phyloP scores from a whole-genome alignment of 2,888 invertebrate genomes.

The Brenthis hecate region DNA sequence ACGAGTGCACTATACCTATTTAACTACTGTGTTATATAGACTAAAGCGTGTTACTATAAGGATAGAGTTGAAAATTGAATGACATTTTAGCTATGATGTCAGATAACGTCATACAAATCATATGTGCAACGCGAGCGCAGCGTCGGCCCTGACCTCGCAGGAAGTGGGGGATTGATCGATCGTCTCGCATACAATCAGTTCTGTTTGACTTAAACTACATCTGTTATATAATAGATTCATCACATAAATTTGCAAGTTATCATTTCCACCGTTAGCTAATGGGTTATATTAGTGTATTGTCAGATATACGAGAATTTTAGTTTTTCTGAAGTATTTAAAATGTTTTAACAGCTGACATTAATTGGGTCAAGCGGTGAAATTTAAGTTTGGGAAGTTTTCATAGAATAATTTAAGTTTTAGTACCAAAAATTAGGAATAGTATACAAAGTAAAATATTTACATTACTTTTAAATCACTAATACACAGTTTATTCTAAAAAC shows the following conservation, averaged over 20 bases:
- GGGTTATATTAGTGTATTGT: no score
- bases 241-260: background rate
- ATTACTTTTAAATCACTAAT: no score
- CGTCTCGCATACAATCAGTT: slow-evolving; percentile 46
- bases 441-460: no score
- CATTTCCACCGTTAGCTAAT: no score
- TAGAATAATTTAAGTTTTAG: no score
- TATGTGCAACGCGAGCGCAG: slow-evolving; percentile 34
- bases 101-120: slow-evolving; percentile 28
- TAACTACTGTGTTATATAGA: background rate
- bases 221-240: slow-evolving; percentile 30
- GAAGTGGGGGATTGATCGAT: slow-evolving; percentile 47
- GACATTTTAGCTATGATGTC: slow-evolving; percentile 16
- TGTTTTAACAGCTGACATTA: no score
- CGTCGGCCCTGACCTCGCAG: slow-evolving; percentile 56
- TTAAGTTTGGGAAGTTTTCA: no score
- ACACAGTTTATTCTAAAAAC: slow-evolving; percentile 1
- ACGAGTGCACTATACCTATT: slow-evolving; percentile 1
- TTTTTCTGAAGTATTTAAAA: no score
- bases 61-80: slow-evolving; percentile 6
- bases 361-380: no score
- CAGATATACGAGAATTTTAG: no score
- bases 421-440: no score
- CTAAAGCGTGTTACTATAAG: background rate
- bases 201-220: slow-evolving; percentile 37